Evolutionary conservation across 2,888 invertebrate genomes (phyloP).

Genomic region (Eupelmus urozonus): DNA sequence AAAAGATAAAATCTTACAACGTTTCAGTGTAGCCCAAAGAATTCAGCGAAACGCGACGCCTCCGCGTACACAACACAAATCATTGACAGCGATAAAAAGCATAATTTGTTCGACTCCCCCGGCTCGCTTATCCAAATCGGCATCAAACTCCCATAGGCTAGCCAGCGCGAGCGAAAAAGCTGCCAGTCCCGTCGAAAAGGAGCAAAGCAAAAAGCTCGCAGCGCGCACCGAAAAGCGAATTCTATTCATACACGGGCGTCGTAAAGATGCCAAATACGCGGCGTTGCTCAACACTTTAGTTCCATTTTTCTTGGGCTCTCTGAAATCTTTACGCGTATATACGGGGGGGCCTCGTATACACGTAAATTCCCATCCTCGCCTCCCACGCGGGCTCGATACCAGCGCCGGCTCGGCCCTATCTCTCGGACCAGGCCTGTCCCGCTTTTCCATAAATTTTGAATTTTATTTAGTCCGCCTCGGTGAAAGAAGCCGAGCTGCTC

Average conservation of each 20-base stretch:
- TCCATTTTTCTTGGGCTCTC: conserved; percentile 12
- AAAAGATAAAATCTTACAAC: not conserved
- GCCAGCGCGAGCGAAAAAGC: conserved; percentile 18
- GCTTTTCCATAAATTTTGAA: conserved; percentile 75
- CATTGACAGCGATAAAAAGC: conserved; percentile 51
- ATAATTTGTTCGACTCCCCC: conserved; percentile 54
- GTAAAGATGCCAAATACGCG: conserved; percentile 59
- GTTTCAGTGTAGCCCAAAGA: conserved; percentile 9
- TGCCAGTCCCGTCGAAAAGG: not conserved
- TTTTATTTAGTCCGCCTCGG: conserved; percentile 70
- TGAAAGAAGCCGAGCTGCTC: conserved; percentile 34
- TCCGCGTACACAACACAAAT: conserved; percentile 20
- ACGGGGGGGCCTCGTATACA: conserved; percentile 31
- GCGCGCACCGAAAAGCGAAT: conserved; percentile 16
- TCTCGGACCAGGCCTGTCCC: conserved; percentile 52
- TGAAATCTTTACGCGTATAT: conserved; percentile 29
- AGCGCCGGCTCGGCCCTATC: conserved; percentile 32
- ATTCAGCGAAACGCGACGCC: not conserved
- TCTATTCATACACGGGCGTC: conserved; percentile 49
- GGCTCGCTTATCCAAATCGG: not conserved
- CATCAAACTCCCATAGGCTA: too few relatives aligned
- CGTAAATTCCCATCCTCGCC: conserved; percentile 49
- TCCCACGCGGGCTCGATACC: conserved; percentile 39
- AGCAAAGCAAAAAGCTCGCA: not conserved
- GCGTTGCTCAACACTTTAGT: conserved; percentile 56